Base-by-base conservation (phyloP, 1,140 invertebrate species). In the Physella acuta region DNA sequence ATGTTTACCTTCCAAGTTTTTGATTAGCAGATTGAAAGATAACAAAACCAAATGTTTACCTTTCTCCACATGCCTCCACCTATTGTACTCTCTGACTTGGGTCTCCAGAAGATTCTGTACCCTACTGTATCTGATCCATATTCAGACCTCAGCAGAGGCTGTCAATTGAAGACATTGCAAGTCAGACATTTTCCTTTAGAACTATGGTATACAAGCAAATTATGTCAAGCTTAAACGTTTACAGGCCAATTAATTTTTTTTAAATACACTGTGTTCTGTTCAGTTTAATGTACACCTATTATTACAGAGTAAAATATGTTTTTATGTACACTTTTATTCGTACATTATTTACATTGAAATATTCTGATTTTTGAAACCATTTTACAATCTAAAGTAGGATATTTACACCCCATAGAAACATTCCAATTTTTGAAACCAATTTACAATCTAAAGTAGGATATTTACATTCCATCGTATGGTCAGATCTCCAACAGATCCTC, bases 401-500 rank as follows among this genome's bases (percentile, higher is more conserved):
- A n/a, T n/a, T n/a, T n/a, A n/a, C n/a, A n/a, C n/a, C n/a, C n/a
- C n/a, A n/a, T n/a, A n/a, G n/a, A n/a, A n/a, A n/a, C n/a, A n/a
- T n/a, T n/a, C n/a, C n/a, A n/a, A n/a, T n/a, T n/a, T n/a, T n/a
- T n/a, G n/a, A n/a, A n/a, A n/a, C n/a, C n/a, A n/a, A n/a, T n/a
- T n/a, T n/a, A n/a, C n/a, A n/a, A n/a, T n/a, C n/a, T n/a, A n/a
- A n/a, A n/a, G n/a, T n/a, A n/a, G n/a, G n/a, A n/a, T n/a, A n/a
- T 75, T 73, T 69, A 81, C 90, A 84, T 88, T 88, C 96, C 96
- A 99, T 5, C 90, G 92, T n/a, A 98, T 94, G 5, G 93, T 94
- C 0, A 99, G 88, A 81, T 96, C 94, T 0, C 95, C 94, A 70
- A 94, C 93, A 86, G 96, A 98, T 26, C 97, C 96, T 1, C 82